A percentile compares a stretch with the other conserved stretches of the same genome.
Evolutionary conservation across 2,888 invertebrate species (phyloP).

Genomic region (Trissolcus brochymenae): DNA sequence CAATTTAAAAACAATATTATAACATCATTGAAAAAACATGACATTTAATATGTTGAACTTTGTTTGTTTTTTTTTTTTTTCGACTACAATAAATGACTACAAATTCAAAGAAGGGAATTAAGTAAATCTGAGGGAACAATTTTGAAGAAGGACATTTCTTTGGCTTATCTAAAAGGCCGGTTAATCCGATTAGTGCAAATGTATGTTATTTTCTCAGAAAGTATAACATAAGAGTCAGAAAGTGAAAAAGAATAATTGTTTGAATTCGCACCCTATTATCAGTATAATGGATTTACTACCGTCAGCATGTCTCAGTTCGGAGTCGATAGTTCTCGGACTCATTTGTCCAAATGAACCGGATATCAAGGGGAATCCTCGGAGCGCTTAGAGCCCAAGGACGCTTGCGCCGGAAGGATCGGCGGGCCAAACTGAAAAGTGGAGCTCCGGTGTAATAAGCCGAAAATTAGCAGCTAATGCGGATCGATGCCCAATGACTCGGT

Average conservation of each 20-base stretch:
- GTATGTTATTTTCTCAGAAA: no score
- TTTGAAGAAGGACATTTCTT: no score
- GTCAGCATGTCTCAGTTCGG: conserved; percentile 31
- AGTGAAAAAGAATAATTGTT: conserved; percentile 24
- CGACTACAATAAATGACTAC: no score
- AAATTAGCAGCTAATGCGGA: conserved; percentile 75
- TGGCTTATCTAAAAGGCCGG: no score
- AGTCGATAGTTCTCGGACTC: conserved; percentile 43
- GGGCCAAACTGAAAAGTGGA: conserved; percentile 68
- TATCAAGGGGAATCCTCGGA: conserved; percentile 18
- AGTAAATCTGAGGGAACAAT: no score
- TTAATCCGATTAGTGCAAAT: no score
- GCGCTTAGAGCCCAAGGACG: conserved; percentile 9
- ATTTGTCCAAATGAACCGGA: conserved; percentile 44
- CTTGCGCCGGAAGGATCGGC: conserved; percentile 26
- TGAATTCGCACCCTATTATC: conserved; percentile 45
- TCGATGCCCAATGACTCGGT: conserved; percentile 69
- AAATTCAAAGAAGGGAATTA: no score
- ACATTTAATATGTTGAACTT: no score
- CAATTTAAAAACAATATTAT: no score
- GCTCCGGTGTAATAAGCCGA: conserved; percentile 67
- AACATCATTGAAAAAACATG: no score
- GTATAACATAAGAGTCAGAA: conserved; percentile 2
- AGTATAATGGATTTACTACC: conserved; percentile 31
- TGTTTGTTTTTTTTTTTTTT: no score